Base-by-base conservation (phyloP, 2,888 invertebrate species). In the Argyresthia goedartella region DNA sequence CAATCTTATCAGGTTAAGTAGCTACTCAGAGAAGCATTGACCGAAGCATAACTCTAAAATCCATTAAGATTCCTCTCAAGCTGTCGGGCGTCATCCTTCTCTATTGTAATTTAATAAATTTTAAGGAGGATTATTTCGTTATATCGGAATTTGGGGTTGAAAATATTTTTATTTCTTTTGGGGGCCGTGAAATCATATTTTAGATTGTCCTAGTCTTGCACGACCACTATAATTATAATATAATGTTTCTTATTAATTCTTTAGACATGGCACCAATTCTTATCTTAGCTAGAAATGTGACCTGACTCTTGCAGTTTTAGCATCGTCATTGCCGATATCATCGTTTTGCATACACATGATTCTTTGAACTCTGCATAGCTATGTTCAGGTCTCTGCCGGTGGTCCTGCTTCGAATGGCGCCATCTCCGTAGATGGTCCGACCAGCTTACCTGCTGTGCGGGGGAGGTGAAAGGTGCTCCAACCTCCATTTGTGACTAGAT, bases 381-480 rank as follows among this genome's bases (percentile, higher is more conserved):
- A 25, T 2, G 25, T 25, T 6, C 25, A 39, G 39, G 39, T 35
- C 45, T 14, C 15, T 45, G 46, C 50, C 52, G 67, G 68, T 75
- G 75, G 15, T 46, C 33, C 33, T 9, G 4, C 7, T 2, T n/a
- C 46, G 10, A 39, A n/a, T 14, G 44, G 46, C 46, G 46, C 46
- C 46, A n/a, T 6, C n/a, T 11, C 46, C 46, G 10, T 46, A 46
- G 16, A 42, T 42, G 50, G 42, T n/a, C 13, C 13, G 43, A 43
- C 43, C 13, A n/a, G 39, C 39, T 44, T 14, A 44, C 44, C 25
- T 25, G 25, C 25, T 62, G 60, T 59, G 57, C 59, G 60, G 64
- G 60, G 61, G 60, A 73, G 77, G 77, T 78, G 76, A 80, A 78
- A 79, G 78, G 78, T 76, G 69, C 64, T 57, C 56, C 55, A 59